Evolutionary conservation across 1,140 invertebrate species (phyloP).

Genomic region (Sarcophaga peregrina): DNA sequence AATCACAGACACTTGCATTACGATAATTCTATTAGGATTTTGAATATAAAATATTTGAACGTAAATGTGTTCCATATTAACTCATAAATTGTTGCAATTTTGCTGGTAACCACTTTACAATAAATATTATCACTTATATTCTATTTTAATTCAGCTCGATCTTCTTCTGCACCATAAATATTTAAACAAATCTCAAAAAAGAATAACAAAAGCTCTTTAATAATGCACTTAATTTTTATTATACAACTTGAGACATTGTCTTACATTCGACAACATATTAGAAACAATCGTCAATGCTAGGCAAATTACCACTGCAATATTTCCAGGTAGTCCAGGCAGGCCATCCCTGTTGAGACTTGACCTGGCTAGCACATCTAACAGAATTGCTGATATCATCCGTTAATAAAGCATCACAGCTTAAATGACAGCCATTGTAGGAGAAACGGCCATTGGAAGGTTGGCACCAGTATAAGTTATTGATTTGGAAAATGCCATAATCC

Average conservation of each 20-base stretch:
- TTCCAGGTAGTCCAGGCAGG: constrained; percentile 55
- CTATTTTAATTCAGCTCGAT: no score
- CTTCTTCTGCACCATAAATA: neutral
- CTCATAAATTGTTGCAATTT: no score
- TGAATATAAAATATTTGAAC: no score
- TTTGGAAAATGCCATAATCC: constrained; percentile 60
- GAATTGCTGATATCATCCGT: constrained; percentile 50
- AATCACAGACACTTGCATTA: no score
- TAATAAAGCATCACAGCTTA: constrained; percentile 48
- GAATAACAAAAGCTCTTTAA: no score
- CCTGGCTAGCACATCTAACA: constrained; percentile 51
- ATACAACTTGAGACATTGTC: neutral
- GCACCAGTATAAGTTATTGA: constrained; percentile 60
- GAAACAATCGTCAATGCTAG: constrained; percentile 56
- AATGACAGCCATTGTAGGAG: constrained; percentile 50
- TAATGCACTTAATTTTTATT: neutral
- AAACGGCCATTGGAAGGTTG: constrained; percentile 48
- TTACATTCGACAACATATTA: neutral
- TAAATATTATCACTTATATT: no score
- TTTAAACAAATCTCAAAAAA: neutral
- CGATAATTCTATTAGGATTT: no score
- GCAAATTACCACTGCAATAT: constrained; percentile 52
- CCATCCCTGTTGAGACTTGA: constrained; percentile 53
- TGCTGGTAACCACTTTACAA: no score
- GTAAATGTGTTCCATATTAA: no score